Evolutionary conservation across 2,113 vertebrate species (phyloP).

Genomic region (Colinus virginianus): DNA sequence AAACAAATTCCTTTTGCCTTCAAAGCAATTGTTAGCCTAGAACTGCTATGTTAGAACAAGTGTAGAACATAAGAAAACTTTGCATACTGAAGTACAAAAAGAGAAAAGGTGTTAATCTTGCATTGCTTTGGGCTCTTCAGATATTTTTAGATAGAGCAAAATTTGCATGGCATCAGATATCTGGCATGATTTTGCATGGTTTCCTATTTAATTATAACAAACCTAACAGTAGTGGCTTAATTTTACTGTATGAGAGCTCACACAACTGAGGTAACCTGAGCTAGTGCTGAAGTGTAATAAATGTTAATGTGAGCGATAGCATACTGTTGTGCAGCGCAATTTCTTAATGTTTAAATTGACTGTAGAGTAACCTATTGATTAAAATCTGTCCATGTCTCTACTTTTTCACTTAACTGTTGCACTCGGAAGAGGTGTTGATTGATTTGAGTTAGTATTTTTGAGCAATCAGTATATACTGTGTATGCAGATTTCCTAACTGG

Average conservation of each 20-base stretch:
- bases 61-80: background rate
- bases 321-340: background rate
- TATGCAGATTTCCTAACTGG: background rate
- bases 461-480: background rate
- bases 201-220: background rate
- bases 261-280: background rate
- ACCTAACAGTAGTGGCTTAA: background rate
- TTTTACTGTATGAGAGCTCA: background rate
- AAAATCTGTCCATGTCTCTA: background rate
- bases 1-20: background rate
- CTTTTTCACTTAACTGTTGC: background rate
- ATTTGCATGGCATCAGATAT: constrained; percentile 37
- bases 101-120: background rate
- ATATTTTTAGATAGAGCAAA: background rate
- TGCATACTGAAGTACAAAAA: background rate
- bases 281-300: background rate
- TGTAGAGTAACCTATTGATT: background rate
- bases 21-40: background rate
- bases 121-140: background rate
- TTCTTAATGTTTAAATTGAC: background rate
- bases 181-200: constrained; percentile 48
- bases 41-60: background rate
- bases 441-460: background rate
- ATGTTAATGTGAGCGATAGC: background rate
- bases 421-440: background rate